Conservation (phyloP, 2,888 invertebrate genomes). For the Ochropacha duplaris region DNA sequence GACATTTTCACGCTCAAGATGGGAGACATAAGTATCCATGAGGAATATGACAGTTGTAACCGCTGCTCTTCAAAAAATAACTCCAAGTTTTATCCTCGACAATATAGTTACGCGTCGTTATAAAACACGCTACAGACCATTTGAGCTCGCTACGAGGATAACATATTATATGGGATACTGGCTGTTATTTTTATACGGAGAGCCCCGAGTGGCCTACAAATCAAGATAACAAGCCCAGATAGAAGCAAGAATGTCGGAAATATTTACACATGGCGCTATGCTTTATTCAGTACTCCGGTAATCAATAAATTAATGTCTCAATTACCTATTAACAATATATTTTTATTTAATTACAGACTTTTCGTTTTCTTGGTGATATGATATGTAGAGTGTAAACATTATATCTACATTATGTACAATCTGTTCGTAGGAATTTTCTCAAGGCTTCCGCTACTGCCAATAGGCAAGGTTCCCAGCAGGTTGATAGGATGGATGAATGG, state of each 20-base stretch:
- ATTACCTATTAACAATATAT: no score
- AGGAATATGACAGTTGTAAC: conserved; percentile 36
- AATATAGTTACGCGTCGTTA: conserved; percentile 54
- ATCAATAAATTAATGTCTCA: background rate
- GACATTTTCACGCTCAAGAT: conserved; percentile 14
- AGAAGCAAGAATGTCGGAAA: conserved; percentile 53
- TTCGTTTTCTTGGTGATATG: no score
- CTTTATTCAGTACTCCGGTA: conserved; percentile 31
- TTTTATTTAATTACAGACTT: no score
- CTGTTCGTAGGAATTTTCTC: no score
- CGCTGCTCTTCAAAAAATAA: conserved; percentile 44
- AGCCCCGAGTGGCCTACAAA: conserved; percentile 69
- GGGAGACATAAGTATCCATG: conserved; percentile 24
- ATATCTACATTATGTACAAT: no score
- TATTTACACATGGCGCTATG: conserved; percentile 56
- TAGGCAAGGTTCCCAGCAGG: no score
- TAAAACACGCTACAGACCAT: conserved; percentile 59
- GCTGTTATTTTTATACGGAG: conserved; percentile 68
- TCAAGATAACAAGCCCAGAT: conserved; percentile 75
- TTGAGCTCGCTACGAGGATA: conserved; percentile 51
- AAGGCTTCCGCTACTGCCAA: no score
- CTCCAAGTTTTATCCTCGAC: conserved; percentile 35
- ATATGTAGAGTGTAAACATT: no score
- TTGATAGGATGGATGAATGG: no score
- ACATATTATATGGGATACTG: conserved; percentile 55